Conservation (phyloP, 1,140 invertebrate genomes). For the Mizuhopecten yessoensis region DNA sequence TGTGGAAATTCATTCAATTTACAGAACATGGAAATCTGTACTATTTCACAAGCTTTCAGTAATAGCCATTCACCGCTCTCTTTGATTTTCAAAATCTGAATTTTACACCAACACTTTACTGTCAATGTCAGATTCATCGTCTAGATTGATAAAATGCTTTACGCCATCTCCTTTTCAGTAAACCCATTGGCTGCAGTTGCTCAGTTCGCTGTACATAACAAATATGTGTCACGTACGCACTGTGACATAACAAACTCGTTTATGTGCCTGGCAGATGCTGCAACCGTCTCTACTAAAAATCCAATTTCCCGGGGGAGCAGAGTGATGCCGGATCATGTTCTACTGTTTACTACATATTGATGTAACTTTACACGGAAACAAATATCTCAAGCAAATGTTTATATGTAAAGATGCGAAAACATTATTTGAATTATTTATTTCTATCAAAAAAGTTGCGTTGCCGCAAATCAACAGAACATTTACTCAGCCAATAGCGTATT, state of each 20-base stretch:
- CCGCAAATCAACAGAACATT: neutral
- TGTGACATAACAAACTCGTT: neutral
- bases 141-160: neutral
- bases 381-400: neutral
- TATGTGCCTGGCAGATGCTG: neutral
- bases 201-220: neutral
- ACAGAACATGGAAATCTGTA: neutral
- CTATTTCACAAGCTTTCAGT: neutral
- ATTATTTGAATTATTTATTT: conserved; percentile 29
- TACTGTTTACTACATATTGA: neutral
- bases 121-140: conserved; percentile 6
- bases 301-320: neutral
- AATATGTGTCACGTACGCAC: neutral
- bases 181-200: neutral
- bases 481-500: neutral
- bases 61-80: neutral
- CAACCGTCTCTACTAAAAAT: neutral
- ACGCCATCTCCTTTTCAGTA: neutral
- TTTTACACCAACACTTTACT: conserved; percentile 17
- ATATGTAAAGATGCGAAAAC: neutral
- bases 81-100: neutral
- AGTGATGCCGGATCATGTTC: neutral
- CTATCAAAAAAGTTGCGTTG: neutral
- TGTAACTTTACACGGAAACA: neutral
- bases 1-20: neutral